Conservation (phyloP, 2,797 vertebrate species). For the Etheostoma perlongum region DNA sequence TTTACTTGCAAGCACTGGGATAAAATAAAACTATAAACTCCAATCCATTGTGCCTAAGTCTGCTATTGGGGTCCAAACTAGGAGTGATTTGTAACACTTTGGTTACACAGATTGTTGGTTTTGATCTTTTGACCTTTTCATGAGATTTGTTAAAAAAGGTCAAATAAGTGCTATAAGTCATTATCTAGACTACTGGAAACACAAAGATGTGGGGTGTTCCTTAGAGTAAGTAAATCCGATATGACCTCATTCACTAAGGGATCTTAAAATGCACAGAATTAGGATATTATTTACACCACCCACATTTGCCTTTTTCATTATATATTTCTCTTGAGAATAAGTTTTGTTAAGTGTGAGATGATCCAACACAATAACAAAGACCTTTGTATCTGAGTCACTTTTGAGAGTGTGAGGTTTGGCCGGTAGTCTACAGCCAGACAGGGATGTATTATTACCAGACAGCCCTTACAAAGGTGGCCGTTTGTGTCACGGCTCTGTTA, state of each 20-base stretch:
- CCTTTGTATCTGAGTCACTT: constrained; percentile 32
- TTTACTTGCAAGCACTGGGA: too few species aligned
- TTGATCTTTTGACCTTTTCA: background rate
- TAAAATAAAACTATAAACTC: too few species aligned
- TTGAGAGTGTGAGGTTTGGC: constrained; percentile 52
- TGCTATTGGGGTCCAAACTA: too few species aligned
- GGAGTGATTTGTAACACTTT: background rate
- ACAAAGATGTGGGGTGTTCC: constrained; percentile 10
- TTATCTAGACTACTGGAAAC: constrained; percentile 29
- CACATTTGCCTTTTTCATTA: background rate
- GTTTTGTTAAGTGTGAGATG: constrained; percentile 15
- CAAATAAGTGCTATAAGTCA: constrained; percentile 4
- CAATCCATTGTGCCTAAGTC: too few species aligned
- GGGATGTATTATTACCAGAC: constrained; percentile 76
- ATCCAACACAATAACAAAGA: constrained; percentile 28
- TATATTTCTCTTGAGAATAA: constrained; percentile 1
- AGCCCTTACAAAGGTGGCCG: constrained; percentile 67
- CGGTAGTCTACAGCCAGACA: constrained; percentile 49
- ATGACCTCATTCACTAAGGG: constrained; percentile 36
- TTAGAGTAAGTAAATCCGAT: constrained; percentile 16
- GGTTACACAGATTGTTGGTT: background rate
- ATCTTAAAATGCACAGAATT: background rate
- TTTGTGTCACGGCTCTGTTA: constrained; percentile 81
- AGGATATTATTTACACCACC: constrained; percentile 13
- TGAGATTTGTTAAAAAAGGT: background rate